These are phyloP conservation scores for Coptodon rendalli DNA, from an alignment of 2,113 vertebrate genomes.

Conservation along the genomic window DNA sequence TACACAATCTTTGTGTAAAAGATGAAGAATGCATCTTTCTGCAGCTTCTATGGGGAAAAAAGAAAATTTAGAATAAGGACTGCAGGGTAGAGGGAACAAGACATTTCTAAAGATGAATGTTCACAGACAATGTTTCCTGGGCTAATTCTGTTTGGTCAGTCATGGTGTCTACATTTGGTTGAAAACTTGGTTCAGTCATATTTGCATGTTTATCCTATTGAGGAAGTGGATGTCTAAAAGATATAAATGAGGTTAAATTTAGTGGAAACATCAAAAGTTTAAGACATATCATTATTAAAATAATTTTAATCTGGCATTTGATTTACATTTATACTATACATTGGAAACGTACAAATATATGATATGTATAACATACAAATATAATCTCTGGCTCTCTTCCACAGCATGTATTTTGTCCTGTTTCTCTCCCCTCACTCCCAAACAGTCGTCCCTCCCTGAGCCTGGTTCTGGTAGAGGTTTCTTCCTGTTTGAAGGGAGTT, in stretches of 20 bases:
- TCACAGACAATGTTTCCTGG: not conserved
- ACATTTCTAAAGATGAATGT: not conserved
- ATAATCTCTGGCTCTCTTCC: not conserved
- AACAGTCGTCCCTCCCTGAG: not conserved
- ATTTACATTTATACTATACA: not conserved
- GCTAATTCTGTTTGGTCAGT: not conserved
- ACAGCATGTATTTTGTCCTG: not conserved
- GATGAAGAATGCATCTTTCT: not conserved
- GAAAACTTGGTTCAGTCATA: not conserved
- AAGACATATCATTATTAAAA: not conserved
- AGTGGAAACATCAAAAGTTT: not conserved
- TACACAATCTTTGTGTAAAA: not conserved
- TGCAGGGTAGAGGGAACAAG: not conserved
- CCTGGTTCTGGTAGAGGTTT: not conserved
- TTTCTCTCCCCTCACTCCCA: not conserved
- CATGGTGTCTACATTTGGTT: not conserved
- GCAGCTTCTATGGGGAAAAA: not conserved
- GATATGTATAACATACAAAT: not conserved
- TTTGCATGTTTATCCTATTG: not conserved
- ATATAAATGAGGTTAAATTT: not conserved
- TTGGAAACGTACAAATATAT: not conserved
- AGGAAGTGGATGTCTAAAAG: not conserved
- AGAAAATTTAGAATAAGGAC: not conserved
- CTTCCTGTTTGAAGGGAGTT: not conserved
- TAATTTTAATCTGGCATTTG: not conserved